phyloP scores from a whole-genome alignment of 2,113 vertebrate species.

The Morone saxatilis region DNA sequence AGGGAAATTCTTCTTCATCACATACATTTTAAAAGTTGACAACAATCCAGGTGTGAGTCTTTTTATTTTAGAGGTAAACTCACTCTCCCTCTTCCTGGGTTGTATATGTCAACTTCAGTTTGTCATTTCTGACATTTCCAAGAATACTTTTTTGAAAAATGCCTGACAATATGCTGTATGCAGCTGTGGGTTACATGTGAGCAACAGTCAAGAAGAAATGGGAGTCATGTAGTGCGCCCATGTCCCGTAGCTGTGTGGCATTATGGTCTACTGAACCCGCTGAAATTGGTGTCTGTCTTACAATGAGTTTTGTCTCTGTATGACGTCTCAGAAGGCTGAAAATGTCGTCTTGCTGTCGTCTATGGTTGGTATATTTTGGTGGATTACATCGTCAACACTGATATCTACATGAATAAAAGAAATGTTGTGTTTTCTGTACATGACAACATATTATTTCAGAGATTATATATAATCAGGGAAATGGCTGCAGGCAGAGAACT shows the following conservation, averaged over 20 bases:
- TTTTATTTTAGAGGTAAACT: neutral
- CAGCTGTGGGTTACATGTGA: constrained; percentile 37
- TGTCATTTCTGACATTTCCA: constrained; percentile 59
- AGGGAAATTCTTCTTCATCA: neutral
- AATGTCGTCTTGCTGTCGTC: constrained; percentile 12
- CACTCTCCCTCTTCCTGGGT: neutral
- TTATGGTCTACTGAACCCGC: constrained; percentile 39
- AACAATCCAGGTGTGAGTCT: neutral
- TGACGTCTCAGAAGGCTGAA: constrained; percentile 36
- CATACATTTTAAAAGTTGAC: neutral
- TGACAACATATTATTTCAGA: constrained; percentile 33
- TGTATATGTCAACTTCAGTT: constrained; percentile 37
- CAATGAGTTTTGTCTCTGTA: constrained; percentile 18
- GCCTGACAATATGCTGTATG: constrained; percentile 18
- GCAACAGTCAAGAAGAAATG: constrained; percentile 12
- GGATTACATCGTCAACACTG: neutral
- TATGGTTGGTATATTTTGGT: constrained; percentile 2
- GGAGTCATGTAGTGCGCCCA: neutral
- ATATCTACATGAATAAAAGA: constrained; percentile 12
- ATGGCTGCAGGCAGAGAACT: neutral
- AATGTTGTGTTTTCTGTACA: neutral
- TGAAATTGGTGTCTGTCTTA: constrained; percentile 37
- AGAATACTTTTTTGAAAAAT: constrained; percentile 16
- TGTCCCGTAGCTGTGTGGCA: constrained; percentile 19
- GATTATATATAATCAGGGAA: constrained; percentile 18